Evolutionary conservation across 2,797 vertebrate genomes (phyloP).

Genomic region (Hirundo rustica): DNA sequence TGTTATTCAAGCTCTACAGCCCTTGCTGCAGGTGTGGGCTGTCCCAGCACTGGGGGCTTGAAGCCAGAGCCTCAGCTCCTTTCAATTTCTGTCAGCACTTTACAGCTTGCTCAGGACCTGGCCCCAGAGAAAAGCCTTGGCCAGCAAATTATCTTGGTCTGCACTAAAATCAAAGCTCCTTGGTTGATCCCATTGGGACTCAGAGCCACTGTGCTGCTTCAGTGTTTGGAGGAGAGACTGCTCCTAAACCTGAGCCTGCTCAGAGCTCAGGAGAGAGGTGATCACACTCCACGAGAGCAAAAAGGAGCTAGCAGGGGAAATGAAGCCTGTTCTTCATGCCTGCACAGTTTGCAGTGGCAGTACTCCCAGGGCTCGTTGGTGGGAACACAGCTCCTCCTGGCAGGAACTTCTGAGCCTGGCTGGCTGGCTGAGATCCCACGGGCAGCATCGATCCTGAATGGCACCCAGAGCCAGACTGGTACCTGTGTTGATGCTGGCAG

Average conservation of each 20-base stretch:
- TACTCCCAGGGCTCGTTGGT: background rate
- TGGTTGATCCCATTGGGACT: background rate
- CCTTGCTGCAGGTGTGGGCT: slow-evolving; percentile 13
- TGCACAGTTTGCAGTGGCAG: background rate
- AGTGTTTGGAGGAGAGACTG: background rate
- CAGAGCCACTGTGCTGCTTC: background rate
- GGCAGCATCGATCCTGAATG: background rate
- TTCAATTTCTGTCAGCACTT: slow-evolving; percentile 24
- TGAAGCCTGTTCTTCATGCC: rapidly evolving
- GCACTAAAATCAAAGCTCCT: background rate
- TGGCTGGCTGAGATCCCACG: rapidly evolving
- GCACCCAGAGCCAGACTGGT: background rate
- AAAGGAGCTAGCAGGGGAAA: background rate
- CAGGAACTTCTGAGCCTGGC: background rate
- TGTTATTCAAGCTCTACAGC: background rate
- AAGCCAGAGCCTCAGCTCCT: slow-evolving; percentile 1
- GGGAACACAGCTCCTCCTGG: background rate
- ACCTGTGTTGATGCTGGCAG: background rate
- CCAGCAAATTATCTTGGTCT: background rate
- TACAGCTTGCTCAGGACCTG: background rate
- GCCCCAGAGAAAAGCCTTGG: background rate
- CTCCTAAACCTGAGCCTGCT: background rate
- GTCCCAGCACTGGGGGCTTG: background rate
- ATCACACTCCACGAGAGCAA: rapidly evolving
- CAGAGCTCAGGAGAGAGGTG: background rate